Conservation (phyloP, 2,113 vertebrate species). For the Odocoileus hemionus region DNA sequence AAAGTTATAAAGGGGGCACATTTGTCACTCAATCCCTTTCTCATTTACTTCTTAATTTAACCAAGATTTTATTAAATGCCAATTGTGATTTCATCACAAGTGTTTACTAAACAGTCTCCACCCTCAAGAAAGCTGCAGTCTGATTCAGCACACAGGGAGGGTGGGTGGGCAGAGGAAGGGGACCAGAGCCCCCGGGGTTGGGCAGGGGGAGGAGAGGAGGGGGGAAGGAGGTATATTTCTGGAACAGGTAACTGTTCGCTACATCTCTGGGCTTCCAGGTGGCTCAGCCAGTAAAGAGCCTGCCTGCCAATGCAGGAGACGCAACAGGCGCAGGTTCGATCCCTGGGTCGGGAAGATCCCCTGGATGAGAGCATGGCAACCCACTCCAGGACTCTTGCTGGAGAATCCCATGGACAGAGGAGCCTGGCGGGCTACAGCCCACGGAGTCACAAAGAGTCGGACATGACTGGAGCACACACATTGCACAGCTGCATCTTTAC, state of each 20-base stretch:
- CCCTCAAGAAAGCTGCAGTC: too few relatives aligned
- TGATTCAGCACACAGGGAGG: not conserved
- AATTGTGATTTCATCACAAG: not conserved
- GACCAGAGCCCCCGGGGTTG: not conserved
- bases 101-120: not conserved
- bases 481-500: not conserved
- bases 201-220: not conserved
- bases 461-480: not conserved
- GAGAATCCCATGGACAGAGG: not conserved
- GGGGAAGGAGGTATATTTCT: not conserved
- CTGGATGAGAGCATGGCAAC: not conserved
- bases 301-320: not conserved
- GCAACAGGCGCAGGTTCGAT: not conserved
- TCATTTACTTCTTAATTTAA: not conserved
- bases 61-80: not conserved
- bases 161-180: too few relatives aligned
- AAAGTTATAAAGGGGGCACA: not conserved
- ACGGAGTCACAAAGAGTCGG: rapidly evolving
- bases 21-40: not conserved
- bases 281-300: not conserved
- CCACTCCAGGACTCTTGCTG: not conserved
- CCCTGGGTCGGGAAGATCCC: not conserved
- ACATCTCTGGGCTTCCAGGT: not conserved
- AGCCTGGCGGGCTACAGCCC: not conserved
- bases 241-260: not conserved